Evolutionary conservation across 2,113 vertebrate species (phyloP).

Genomic region (Oceanodroma tethys): DNA sequence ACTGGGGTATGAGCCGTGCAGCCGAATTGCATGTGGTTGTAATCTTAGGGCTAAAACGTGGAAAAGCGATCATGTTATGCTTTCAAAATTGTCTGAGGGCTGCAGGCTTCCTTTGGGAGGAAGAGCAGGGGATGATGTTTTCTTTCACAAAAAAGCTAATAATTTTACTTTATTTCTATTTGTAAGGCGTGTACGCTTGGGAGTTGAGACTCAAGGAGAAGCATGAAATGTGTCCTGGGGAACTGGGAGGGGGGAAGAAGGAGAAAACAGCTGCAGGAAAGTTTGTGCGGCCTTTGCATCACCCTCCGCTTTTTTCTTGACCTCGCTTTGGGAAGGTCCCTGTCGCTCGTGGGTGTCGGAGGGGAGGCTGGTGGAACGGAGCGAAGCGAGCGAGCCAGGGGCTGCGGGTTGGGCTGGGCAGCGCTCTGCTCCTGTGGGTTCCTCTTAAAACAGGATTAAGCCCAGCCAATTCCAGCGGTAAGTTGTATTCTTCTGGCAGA

Average conservation of each 20-base stretch:
- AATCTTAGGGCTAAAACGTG: background rate
- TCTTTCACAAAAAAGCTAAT: background rate
- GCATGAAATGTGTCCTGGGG: background rate
- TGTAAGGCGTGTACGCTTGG: background rate
- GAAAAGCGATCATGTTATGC: background rate
- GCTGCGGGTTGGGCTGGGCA: background rate
- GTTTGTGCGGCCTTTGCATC: background rate
- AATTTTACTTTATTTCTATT: background rate
- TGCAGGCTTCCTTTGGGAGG: background rate
- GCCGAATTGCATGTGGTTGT: background rate
- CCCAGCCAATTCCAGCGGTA: background rate
- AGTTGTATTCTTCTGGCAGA: background rate
- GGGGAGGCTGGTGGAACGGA: background rate
- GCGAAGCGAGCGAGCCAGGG: fast-evolving
- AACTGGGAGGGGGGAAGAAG: background rate
- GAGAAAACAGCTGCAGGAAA: background rate
- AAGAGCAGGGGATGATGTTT: background rate
- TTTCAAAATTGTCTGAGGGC: background rate
- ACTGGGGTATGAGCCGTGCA: background rate
- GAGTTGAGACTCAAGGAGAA: background rate
- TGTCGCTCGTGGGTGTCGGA: background rate
- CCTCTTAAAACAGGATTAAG: background rate
- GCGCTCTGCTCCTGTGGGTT: fast-evolving
- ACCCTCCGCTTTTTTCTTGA: background rate
- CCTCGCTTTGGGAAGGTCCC: background rate